A percentile compares a stretch with the other conserved stretches of the same genome.
Conservation (phyloP, 2,797 vertebrate genomes). For the Oophaga sylvatica region DNA sequence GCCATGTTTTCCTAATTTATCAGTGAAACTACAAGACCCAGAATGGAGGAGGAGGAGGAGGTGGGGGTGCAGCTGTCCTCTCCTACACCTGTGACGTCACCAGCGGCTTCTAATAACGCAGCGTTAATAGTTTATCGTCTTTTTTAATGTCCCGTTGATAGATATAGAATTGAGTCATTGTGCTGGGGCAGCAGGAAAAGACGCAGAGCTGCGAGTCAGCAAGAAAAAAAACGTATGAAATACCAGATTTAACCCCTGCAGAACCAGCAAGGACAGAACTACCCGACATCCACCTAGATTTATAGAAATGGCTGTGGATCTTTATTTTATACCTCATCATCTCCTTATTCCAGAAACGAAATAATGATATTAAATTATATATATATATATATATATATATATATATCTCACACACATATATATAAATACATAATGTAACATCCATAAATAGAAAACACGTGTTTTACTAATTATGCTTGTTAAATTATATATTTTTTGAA, state of each 20-base stretch:
- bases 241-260: background rate
- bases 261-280: background rate
- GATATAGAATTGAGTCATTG: conserved; percentile 13
- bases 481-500: too few relatives aligned
- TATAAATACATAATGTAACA: too few relatives aligned
- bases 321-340: too few relatives aligned
- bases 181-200: conserved; percentile 15
- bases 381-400: background rate
- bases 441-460: too few relatives aligned
- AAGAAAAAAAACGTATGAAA: background rate
- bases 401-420: too few relatives aligned
- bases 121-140: background rate
- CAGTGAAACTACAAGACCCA: background rate
- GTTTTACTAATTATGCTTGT: too few relatives aligned
- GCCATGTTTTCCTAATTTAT: background rate
- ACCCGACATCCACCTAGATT: too few relatives aligned
- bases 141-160: background rate
- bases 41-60: background rate
- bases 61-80: background rate
- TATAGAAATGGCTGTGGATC: too few relatives aligned
- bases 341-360: background rate
- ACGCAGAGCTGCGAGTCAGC: conserved; percentile 4
- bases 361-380: background rate
- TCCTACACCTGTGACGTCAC: background rate
- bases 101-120: background rate